Evolutionary conservation across 92 coral and sea anemone species (phyloP), one percentile per base, ranked within the genome.

Genomic region (Palythoa grandiflora): DNA sequence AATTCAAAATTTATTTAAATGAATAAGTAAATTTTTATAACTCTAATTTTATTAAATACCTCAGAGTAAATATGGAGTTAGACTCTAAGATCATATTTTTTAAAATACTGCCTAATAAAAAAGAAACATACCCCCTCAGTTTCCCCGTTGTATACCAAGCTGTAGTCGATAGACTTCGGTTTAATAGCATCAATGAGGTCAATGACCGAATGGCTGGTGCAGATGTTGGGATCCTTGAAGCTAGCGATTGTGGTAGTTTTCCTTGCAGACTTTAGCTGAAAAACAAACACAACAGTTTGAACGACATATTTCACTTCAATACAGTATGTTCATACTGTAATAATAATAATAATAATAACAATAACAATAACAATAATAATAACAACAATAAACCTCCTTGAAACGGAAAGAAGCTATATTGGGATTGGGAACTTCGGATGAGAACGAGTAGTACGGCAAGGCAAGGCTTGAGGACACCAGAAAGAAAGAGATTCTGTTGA

Each of bases 111-210:
- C 16, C 2, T 70, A 36, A 16, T 70, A 36, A 70, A 15, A 36
- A 70, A 36, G n/a, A 39, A 3, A 12, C 21, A 13, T 88, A 96
- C 98, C 94, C 90, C 98, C 39, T 95, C 98, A 28, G 95, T 91
- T 8, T 85, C 90, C 5, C 95, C 99, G 21, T 88, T 52, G n/a
- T 90, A 83, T 9, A 96, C 97, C 37, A 96, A 87, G 71, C 83
- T 88, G 78, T 94, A 95, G 74, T 96, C 93, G 21, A 96, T 94
- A 7, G 94, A 86, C 37, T 91, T 91, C 7, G 94, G 93, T 66
- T 88, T 92, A 55, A 96, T 95, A 68, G 95, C 94, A 38, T 96
- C 99, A 51, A 96, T 92, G 35, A 96, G 93, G 83, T 96, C 99
- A 75, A 96, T 89, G 5, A 96, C 99, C 36, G 92, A 87, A 6